Evolutionary conservation across 2,888 invertebrate genomes (phyloP), one percentile per base, ranked within the genome.

Genomic region (Hemithea aestivaria): DNA sequence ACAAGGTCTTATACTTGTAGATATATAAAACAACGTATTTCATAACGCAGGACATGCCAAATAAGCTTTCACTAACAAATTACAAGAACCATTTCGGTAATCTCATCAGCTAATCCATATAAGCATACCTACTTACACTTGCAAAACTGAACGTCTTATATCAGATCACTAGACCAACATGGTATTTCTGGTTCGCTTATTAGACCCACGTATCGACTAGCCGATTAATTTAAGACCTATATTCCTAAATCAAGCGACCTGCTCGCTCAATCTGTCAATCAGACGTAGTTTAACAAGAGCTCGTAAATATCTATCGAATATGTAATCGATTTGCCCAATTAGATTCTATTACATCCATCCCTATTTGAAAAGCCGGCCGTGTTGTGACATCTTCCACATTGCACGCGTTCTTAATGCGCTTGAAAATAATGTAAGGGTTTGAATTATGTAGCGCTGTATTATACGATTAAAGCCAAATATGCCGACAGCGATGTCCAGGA

Each of bases 281-380:
- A 57, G 51, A 57, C 56, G 51, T 56, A 34, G 45, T 57, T 54
- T 55, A 58, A 66, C 62, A 58, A 64, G 67, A 62, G 56, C 56
- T 70, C 66, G 66, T 73, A 73, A 73, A 73, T 60, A 64, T 65
- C 57, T 41, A 56, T 58, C 65, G 58, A 62, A 62, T 62, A 67
- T 64, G 66, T 63, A 63, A 74, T 72, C 66, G 66, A 71, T 79
- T 78, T 67, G 66, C 62, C 72, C 72, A 79, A 80, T 81, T 77
- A 78, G 73, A 70, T 70, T 68, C 67, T 50, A 75, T 75, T 71
- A 67, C 66, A 59, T 56, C 51, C 54, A 56, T 52, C 53, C 57
- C 59, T 62, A 50, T 62, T 52, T 42, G 49, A 48, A 50, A 45
- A 40, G 26, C 32, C 51, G 58, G 44, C 50, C 45, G 62, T 63